Base-by-base conservation (phyloP, 2,888 invertebrate genomes). In the Cerastoderma edule region DNA sequence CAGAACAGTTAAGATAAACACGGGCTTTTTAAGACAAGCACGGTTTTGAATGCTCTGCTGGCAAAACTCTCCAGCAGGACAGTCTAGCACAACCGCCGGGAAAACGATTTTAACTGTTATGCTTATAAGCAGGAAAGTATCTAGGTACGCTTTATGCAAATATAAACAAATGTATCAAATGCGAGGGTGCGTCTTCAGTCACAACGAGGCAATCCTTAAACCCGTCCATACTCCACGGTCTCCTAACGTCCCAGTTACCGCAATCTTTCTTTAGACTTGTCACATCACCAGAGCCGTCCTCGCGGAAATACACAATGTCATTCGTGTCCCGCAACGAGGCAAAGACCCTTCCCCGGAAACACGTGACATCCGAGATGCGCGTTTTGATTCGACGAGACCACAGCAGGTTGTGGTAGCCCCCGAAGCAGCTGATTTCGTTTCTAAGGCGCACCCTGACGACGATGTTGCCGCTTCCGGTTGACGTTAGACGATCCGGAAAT, bases 141-240 rank as follows among this genome's bases (percentile, higher is more conserved):
- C n/a, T n/a, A n/a, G n/a, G n/a, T n/a, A n/a, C n/a, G n/a, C n/a
- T n/a, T n/a, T n/a, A 77, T 33, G 32, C 33, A 57, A 79, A 79
- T 16, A 80, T 63, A 57, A 82, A 75, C 39, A 82, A 54, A 50
- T 82, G 78, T 33, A 82, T 66, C 6, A 65, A 24, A 66, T 78
- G 72, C 6, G 82, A 82, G 6, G 82, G 78, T 3, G 70, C 54
- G 44, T 82, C 82, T 46, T 82, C 78, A 19, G 82, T 82, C 32
- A 82, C 77, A 22, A 74, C 76, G 19, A 82, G 64, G 69, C 82
- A 82, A 57, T 82, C 77, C 66, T 82, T 82, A 57, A 82, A 78
- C 3, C 78, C 79, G 32, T 67, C 73, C 8, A 82, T 32, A 56
- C 75, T 72, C 82, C 82, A 82, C 10, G 82, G 82, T 5, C 69